Evolutionary conservation across 1,140 invertebrate species (phyloP), one percentile per base, ranked within the genome.

Genomic region (Euglossa dilemma): DNA sequence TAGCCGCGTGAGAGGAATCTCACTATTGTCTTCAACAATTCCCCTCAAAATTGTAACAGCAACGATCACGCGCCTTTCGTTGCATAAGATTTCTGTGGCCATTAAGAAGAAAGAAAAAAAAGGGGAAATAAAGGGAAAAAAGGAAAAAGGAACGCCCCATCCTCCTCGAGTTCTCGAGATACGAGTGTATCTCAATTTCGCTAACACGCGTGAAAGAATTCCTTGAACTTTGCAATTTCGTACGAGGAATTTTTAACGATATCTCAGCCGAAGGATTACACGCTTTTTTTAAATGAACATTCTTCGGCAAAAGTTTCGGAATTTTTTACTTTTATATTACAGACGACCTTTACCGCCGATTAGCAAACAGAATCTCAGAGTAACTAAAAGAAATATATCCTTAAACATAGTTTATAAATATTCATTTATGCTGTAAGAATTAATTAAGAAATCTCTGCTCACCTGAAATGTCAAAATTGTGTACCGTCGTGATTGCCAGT

Each of bases 401-500:
- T 45, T 45, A n/a, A n/a, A 67, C 23, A 11, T 9, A 23, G 1
- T 25, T 5, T n/a, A 69, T 69, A 45, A 45, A n/a, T 69, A 45
- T n/a, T 45, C 18, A 18, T n/a, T 8, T n/a, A 69, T 16, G 5
- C 36, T 0, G 36, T 6, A 43, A 8, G 18, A 66, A 50, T 61
- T 52, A 71, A 63, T n/a, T 28, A 66, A 79, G 36, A 47, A 47
- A 59, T 57, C 50, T 78, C 25, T 59, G 28, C 90, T 93, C 88
- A 93, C 93, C 91, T 54, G 92, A 92, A 90, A 93, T 83, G 74
- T 93, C 91, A 70, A 92, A 92, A 66, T 90, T 90, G 43, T 86
- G 88, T 75, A 83, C 74, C 23, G 89, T 74, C 50, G 92, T 87
- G 89, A 93, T 80, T 77, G 92, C 90, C 25, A 89, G 79, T 45